Conservation (phyloP, 2,113 vertebrate species). For the Myxocyprinus asiaticus region DNA sequence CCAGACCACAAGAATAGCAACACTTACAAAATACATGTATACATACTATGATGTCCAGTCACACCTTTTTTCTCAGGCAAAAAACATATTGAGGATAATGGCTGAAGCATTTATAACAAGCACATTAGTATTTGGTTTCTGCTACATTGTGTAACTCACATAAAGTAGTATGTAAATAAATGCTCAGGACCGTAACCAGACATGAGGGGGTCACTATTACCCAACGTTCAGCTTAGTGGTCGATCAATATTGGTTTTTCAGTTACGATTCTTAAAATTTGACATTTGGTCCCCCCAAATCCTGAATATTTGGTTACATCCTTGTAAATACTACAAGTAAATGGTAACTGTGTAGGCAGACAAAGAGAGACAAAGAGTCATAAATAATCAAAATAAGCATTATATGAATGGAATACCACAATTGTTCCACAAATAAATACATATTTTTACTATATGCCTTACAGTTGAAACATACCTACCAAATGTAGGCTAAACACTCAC, state of each 20-base stretch:
- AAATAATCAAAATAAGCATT: constrained; percentile 6
- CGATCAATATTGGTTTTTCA: neutral
- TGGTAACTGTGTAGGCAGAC: too few species aligned
- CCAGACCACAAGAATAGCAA: constrained; percentile 66
- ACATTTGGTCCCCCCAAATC: neutral
- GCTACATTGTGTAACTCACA: constrained; percentile 44
- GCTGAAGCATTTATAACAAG: constrained; percentile 39
- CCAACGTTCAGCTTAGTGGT: neutral
- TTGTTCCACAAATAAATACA: constrained; percentile 23
- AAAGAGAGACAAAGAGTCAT: neutral
- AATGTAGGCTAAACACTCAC: constrained; percentile 3
- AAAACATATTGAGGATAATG: neutral
- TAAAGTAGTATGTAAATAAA: constrained; percentile 28
- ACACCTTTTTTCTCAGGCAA: constrained; percentile 11
- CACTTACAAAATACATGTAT: constrained; percentile 68
- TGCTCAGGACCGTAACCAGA: neutral
- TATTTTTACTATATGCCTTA: neutral
- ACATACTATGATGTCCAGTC: constrained; percentile 43
- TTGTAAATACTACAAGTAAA: constrained; percentile 14
- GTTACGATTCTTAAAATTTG: neutral
- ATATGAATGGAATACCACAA: neutral
- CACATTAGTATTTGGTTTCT: constrained; percentile 51
- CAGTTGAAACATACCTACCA: neutral
- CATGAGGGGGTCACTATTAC: neutral
- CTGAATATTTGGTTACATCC: constrained; percentile 16